Evolutionary conservation across 2,113 vertebrate genomes (phyloP).

Genomic region (Collichthys lucidus): DNA sequence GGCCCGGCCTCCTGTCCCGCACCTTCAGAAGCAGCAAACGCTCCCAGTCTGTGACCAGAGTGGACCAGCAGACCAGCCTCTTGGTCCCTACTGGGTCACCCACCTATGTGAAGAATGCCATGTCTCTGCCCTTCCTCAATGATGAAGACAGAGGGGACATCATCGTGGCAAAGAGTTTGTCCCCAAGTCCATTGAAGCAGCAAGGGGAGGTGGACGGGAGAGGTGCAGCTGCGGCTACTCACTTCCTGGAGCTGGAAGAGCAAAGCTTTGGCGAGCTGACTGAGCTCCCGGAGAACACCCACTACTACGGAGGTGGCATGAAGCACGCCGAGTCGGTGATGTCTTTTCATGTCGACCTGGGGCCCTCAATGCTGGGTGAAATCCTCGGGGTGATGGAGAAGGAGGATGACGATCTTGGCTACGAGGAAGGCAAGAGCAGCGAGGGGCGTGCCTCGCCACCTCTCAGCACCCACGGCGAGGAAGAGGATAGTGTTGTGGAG

Average conservation of each 20-base stretch:
- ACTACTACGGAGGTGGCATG: conserved; percentile 86
- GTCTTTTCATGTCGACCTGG: conserved; percentile 98
- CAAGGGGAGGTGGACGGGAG: conserved; percentile 55
- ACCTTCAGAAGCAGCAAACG: conserved; percentile 96
- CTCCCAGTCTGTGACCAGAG: conserved; percentile 94
- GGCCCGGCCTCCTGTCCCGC: conserved; percentile 91
- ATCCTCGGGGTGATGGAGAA: conserved; percentile 97
- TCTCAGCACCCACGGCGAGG: conserved; percentile 63
- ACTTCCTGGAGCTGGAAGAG: conserved; percentile 86
- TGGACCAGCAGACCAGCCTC: conserved; percentile 86
- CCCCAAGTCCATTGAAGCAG: conserved; percentile 90
- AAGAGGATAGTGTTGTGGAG: conserved; percentile 46
- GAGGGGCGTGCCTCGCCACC: conserved; percentile 78
- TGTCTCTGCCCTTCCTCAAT: conserved; percentile 95
- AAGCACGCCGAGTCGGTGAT: conserved; percentile 96
- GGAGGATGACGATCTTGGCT: conserved; percentile 88
- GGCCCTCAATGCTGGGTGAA: conserved; percentile 97
- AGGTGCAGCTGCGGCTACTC: conserved; percentile 77
- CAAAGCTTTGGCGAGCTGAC: conserved; percentile 92
- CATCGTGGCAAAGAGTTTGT: conserved; percentile 89
- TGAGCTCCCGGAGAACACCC: conserved; percentile 86
- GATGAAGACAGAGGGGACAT: conserved; percentile 81
- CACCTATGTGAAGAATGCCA: conserved; percentile 94
- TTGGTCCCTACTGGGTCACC: conserved; percentile 87
- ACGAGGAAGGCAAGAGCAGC: conserved; percentile 84